Evolutionary conservation across 2,797 vertebrate genomes (phyloP), one percentile per base, ranked within the genome.

Genomic region (Eulemur coronatus): DNA sequence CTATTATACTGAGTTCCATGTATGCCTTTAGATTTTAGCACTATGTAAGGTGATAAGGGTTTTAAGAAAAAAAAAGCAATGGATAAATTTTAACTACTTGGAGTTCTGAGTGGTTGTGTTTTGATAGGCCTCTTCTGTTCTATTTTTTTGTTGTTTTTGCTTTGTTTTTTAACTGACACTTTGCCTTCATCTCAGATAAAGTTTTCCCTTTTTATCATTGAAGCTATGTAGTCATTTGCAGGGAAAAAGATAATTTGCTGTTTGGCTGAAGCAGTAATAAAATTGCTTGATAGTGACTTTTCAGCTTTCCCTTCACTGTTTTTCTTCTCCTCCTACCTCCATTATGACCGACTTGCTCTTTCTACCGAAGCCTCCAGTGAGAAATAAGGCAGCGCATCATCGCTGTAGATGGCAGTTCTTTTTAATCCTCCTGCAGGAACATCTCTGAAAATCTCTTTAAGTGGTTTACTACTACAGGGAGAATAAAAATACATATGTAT

Each of bases 401-500:
- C 67, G 24, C 41, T 48, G 1, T 69, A 41, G 82, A 73, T 67
- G 84, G 22, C 57, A 33, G 84, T 94, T 88, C 52, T 50, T 95
- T 52, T 82, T 93, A 96, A 75, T 98, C 72, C 43, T 97, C 81
- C 86, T 92, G 85, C 89, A 95, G 90, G 86, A 97, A 89, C 50
- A 41, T 89, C 70, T 91, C 72, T 78, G 85, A 90, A 82, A 89
- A 91, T 79, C 85, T 92, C 55, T 95, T 96, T 95, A 86, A 96
- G 96, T 84, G 33, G 92, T 80, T 93, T 97, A 26, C 69, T 95
- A 50, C 97, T 18, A 78, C 73, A 94, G 46, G 91, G 84, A 92
- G 96, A 97, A 69, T 80, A 70, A 93, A 95, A 96, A 97, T 96
- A 91, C 91, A 30, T 50, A 95, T 89, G 57, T 94, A 94, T 84